Evolutionary conservation across 2,797 vertebrate genomes (phyloP), one percentile per base, ranked within the genome.

Genomic region (Vultur gryphus): DNA sequence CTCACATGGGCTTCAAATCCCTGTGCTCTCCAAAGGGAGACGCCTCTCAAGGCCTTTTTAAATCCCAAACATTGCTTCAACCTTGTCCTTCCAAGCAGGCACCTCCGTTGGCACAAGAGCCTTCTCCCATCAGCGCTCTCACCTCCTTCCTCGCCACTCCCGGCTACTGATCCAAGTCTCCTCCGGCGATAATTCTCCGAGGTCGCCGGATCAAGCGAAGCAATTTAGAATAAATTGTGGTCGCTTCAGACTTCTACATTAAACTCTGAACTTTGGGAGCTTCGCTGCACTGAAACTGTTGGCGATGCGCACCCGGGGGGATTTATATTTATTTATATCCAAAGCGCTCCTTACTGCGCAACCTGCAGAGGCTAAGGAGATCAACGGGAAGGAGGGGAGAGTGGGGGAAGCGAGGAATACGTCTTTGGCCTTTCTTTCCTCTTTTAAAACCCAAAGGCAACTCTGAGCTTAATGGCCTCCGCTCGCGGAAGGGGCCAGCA

Each of bases 141-240:
- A 39, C 43, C 51, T 52, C 86, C 61, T 48, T 89, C n/a, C 77
- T 84, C 25, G 1, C 19, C 1, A 51, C 95, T 94, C 80, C 88
- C 6, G 4, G 88, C 57, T 33, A 85, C 87, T 5, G 66, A 96
- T 93, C 79, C 78, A 39, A 41, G 33, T 44, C 90, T 70, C 85
- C 92, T 62, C 55, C 4, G 6, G 82, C 13, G 90, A 95, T 97
- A 93, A 97, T 95, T 97, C 67, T 89, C 81, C 1, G 4, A 70
- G 96, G 93, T 95, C 93, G 1, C 10, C 0, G 1, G 69, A 93
- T 96, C 94, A 97, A 97, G 80, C 7, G 48, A 97, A 97, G 92
- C 96, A 97, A 97, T 97, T 94, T 94, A 87, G 93, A 96, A 88
- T 70, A 97, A 95, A 96, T 83, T 94, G 64, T 35, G 46, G 93